These are phyloP conservation scores for Chymomyza amoena DNA, from an alignment of 2,888 invertebrate species.

Conservation along the genomic window DNA sequence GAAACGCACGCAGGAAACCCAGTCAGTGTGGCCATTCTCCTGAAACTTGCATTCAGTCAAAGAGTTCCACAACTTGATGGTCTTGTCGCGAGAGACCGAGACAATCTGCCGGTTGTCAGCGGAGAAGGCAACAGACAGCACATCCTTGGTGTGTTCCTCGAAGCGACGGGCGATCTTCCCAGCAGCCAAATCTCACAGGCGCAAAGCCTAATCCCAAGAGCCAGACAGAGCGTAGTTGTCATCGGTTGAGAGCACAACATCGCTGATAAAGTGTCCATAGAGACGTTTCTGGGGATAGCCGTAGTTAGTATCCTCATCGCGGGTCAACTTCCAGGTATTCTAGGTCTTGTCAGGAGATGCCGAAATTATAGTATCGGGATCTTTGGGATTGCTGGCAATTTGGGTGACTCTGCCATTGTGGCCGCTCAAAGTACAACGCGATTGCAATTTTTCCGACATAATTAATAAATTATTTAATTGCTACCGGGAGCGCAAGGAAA, in stretches of 20 bases:
- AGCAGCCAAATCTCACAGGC: too few relatives aligned
- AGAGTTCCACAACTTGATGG: constrained; percentile 99
- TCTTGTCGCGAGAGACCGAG: constrained; percentile 98
- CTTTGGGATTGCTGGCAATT: constrained; percentile 99
- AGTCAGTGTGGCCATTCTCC: constrained; percentile 94
- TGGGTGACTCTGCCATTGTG: constrained; percentile 99
- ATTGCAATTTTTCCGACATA: constrained; percentile 95
- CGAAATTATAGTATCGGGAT: constrained; percentile 98
- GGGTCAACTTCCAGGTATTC: constrained; percentile 98
- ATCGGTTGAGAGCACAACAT: too few relatives aligned
- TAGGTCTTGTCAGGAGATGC: constrained; percentile 96
- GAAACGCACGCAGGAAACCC: too few relatives aligned
- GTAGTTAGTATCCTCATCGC: constrained; percentile 96
- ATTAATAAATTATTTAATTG: constrained; percentile 51
- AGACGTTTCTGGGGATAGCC: too few relatives aligned
- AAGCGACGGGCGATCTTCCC: constrained; percentile 98
- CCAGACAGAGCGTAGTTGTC: too few relatives aligned
- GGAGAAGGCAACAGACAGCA: constrained; percentile 99
- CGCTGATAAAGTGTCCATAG: too few relatives aligned
- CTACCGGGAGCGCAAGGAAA: constrained; percentile 60
- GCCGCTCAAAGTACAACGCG: constrained; percentile 95
- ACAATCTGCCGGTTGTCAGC: constrained; percentile 99
- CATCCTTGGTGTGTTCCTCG: constrained; percentile 99
- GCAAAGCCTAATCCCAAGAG: too few relatives aligned
- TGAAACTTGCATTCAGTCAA: constrained; percentile 99